Conservation (phyloP, 2,113 vertebrate genomes). For the Piliocolobus tephrosceles region DNA sequence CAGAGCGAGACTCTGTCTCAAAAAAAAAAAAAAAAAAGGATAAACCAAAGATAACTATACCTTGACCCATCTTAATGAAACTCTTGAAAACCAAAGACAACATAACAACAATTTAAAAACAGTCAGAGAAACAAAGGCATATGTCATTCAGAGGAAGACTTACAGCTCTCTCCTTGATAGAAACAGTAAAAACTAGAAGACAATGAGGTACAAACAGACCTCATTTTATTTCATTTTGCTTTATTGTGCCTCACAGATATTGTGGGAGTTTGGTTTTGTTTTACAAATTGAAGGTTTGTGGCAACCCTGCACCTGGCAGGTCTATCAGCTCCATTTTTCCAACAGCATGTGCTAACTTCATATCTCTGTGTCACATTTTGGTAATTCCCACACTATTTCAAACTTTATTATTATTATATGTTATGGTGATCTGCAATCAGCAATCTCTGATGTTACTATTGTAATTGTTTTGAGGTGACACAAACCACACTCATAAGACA, state of each 20-base stretch:
- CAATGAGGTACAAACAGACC: neutral
- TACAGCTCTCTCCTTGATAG: neutral
- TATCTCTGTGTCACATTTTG: neutral
- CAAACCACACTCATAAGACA: neutral
- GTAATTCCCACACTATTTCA: neutral
- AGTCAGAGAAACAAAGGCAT: neutral
- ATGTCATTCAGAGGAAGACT: neutral
- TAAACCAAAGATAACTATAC: neutral
- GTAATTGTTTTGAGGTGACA: neutral
- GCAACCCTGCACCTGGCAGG: neutral
- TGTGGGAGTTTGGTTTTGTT: neutral
- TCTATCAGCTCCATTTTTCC: neutral
- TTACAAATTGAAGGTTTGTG: neutral
- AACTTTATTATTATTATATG: neutral
- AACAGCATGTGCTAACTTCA: neutral
- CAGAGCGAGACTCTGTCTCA: no score
- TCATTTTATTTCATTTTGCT: neutral
- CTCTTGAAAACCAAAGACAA: neutral
- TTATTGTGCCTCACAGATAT: neutral
- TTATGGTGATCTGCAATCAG: neutral
- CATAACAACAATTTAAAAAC: neutral
- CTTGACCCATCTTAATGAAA: neutral
- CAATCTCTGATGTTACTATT: neutral
- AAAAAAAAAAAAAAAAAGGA: neutral
- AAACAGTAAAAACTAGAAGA: neutral